Base-by-base conservation (phyloP, 2,888 invertebrate genomes). In the Muschampia plurimacula region DNA sequence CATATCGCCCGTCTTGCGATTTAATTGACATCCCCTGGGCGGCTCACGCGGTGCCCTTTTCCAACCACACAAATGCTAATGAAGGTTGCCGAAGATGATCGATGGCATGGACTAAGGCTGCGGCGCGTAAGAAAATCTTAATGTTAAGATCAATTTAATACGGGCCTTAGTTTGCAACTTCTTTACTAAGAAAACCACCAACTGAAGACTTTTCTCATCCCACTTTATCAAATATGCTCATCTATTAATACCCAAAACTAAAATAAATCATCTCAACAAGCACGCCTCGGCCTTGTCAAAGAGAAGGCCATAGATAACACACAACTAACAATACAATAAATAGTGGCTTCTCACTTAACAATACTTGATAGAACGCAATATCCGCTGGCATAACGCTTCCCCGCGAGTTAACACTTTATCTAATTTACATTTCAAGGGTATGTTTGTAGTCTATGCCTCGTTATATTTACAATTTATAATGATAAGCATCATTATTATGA, bases 361-460 rank as follows among this genome's bases (percentile, higher is more conserved):
- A 71, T 71, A 59, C 70, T 36, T n/a, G 41, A 70, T 71, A 28
- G 65, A 60, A 66, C 28, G 70, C 65, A 65, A 71, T 71, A 71
- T 71, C 70, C 70, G 65, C 32, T 5, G 13, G 57, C 70, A 70
- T 70, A 70, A 46, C 55, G 70, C 70, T 70, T 64, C 46, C 55
- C 9, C 32, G 28, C 64, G 28, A 32, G 44, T 57, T 64, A 57
- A 70, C 70, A 64, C 52, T 69, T 46, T 46, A 59, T 64, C 65
- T 70, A 44, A 70, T 65, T 46, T 70, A 65, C 46, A 70, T 65
- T 65, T 65, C 46, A 70, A 70, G 55, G 65, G 63, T 7, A 46
- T 41, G 64, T 22, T 13, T 64, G 10, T 64, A 15, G 15, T 39
- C 2, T 63, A 44, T 44, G 10, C 44, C 44, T 44, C 10, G 44